Percentiles rank a stretch among this genome's conserved stretches.
These are phyloP conservation scores for Prunella himalayana DNA, from an alignment of 2,113 vertebrate genomes.

Conservation along the genomic window DNA sequence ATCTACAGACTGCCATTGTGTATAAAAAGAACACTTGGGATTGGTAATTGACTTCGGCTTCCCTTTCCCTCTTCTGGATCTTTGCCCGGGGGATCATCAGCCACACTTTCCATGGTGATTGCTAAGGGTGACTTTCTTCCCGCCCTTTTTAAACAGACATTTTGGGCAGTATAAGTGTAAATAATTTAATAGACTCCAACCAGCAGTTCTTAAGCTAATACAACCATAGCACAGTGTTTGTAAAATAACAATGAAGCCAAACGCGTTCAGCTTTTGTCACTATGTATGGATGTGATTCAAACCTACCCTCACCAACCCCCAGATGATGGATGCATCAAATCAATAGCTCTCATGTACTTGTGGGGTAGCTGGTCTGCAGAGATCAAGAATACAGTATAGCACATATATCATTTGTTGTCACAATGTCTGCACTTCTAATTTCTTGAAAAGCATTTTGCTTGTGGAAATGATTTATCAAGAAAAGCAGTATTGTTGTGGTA, in stretches of 20 bases:
- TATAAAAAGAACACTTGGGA: not conserved
- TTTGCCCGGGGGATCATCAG: slow-evolving; percentile 22
- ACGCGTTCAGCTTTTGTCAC: not conserved
- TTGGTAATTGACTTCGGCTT: slow-evolving; percentile 40
- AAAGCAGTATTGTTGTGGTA: not conserved
- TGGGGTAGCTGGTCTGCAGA: not conserved
- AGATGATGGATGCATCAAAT: not conserved
- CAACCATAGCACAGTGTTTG: not conserved
- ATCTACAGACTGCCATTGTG: slow-evolving; percentile 45
- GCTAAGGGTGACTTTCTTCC: slow-evolving; percentile 20
- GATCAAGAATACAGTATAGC: not conserved
- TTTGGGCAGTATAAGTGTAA: slow-evolving; percentile 4
- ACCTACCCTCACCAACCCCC: rapidly evolving
- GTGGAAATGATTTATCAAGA: not conserved
- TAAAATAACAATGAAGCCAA: not conserved
- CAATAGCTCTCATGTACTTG: not conserved
- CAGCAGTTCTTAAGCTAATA: not conserved
- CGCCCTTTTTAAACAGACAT: slow-evolving; percentile 12
- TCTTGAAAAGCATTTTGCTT: not conserved
- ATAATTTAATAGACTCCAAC: slow-evolving; percentile 2
- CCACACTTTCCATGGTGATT: slow-evolving; percentile 22
- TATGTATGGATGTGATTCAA: not conserved
- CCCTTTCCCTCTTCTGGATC: slow-evolving; percentile 9
- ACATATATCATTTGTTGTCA: not conserved
- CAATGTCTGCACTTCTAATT: not conserved